A percentile compares a stretch with the other conserved stretches of the same genome.
Evolutionary conservation across 2,797 vertebrate species (phyloP).

Genomic region (Brachyrhaphis roseni): DNA sequence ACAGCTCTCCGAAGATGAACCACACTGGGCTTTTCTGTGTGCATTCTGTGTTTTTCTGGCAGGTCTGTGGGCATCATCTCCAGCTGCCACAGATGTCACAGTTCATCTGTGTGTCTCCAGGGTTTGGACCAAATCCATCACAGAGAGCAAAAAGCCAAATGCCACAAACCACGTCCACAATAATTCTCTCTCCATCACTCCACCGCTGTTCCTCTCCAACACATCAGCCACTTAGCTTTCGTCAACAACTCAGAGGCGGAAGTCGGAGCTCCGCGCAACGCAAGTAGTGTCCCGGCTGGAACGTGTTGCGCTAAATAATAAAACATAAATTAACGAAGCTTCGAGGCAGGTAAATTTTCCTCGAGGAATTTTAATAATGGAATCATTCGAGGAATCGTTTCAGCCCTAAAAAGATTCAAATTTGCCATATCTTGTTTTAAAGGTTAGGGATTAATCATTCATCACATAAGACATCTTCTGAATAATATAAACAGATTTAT

Average conservation of each 20-base stretch:
- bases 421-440: not conserved
- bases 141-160: conserved; percentile 69
- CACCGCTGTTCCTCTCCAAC: conserved; percentile 19
- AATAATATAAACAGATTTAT: not conserved
- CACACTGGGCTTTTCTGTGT: conserved; percentile 5
- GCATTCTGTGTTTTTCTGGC: not conserved
- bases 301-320: too few relatives aligned
- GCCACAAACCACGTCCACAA: conserved; percentile 64
- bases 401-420: not conserved
- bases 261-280: too few relatives aligned
- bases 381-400: too few relatives aligned
- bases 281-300: too few relatives aligned
- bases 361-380: too few relatives aligned
- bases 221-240: conserved; percentile 4
- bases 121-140: conserved; percentile 76
- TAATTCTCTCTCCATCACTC: conserved; percentile 31
- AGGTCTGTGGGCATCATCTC: conserved; percentile 53
- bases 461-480: not conserved
- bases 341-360: too few relatives aligned
- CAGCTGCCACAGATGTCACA: conserved; percentile 77
- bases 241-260: too few relatives aligned
- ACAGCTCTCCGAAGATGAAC: conserved; percentile 27
- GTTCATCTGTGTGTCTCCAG: conserved; percentile 73
- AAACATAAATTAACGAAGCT: too few relatives aligned
- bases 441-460: not conserved